phyloP scores from a whole-genome alignment of 1,140 invertebrate species.

The Trichoplusia ni region DNA sequence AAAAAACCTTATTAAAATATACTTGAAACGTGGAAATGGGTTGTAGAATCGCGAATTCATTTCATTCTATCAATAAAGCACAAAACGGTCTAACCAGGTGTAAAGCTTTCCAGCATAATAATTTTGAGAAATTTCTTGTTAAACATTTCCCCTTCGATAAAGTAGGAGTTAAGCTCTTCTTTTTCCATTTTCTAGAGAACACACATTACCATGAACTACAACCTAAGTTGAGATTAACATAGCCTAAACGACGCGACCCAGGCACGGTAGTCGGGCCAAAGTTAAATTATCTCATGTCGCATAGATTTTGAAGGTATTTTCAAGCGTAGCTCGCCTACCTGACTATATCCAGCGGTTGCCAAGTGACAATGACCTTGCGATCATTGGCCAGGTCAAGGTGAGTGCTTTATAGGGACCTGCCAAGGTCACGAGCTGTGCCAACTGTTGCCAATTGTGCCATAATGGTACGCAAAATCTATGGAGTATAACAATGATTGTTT shows the following conservation, averaged over 20 bases:
- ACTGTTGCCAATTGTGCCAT: slow-evolving; percentile 14
- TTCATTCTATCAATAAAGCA: no score
- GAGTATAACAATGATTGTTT: not conserved
- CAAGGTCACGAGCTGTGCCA: slow-evolving; percentile 20
- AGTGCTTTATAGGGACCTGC: slow-evolving; percentile 11
- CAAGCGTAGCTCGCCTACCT: not conserved
- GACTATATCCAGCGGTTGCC: not conserved
- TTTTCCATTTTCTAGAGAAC: slow-evolving; percentile 14
- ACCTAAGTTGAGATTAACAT: slow-evolving; percentile 6
- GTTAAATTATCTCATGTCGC: not conserved
- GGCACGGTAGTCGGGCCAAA: not conserved
- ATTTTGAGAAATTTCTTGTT: not conserved
- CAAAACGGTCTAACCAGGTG: no score
- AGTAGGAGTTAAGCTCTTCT: not conserved
- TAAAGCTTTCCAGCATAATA: not conserved
- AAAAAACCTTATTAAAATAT: no score
- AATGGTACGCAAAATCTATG: not conserved
- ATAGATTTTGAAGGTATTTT: not conserved
- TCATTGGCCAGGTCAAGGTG: slow-evolving; percentile 18
- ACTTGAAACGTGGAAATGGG: no score
- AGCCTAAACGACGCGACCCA: not conserved
- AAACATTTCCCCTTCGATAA: not conserved
- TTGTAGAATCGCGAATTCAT: no score
- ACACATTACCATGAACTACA: slow-evolving; percentile 5
- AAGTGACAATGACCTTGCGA: slow-evolving; percentile 24